These are phyloP conservation scores for Kryptolebias ocellatus DNA, from an alignment of 2,797 vertebrate genomes.

Conservation along the genomic window DNA sequence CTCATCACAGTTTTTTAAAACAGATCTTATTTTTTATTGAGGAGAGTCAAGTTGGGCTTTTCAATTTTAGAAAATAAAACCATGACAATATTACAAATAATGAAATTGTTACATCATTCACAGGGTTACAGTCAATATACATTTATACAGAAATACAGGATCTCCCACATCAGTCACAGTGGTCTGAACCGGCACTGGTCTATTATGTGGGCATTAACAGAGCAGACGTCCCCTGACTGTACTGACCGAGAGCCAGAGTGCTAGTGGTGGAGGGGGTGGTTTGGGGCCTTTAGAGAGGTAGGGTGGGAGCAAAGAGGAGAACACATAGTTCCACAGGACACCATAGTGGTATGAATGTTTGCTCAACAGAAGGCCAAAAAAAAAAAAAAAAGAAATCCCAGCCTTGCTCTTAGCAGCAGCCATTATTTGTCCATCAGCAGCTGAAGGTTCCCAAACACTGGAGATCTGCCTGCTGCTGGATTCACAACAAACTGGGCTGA, in stretches of 20 bases:
- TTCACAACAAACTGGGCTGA: conserved; percentile 30
- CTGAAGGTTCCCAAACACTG: conserved; percentile 35
- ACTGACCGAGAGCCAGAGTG: conserved; percentile 50
- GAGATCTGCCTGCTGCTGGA: conserved; percentile 37
- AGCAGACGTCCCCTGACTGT: conserved; percentile 43
- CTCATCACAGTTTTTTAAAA: conserved; percentile 58
- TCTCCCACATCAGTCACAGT: conserved; percentile 83
- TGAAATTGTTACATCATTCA: conserved; percentile 91
- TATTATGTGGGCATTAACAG: conserved; percentile 49
- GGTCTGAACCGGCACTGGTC: conserved; percentile 76
- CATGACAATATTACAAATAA: conserved; percentile 91
- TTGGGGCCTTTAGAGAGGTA: not conserved
- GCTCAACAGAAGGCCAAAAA: conserved; percentile 32
- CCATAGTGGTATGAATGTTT: conserved; percentile 34
- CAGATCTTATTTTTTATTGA: conserved; percentile 84
- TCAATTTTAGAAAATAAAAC: conserved; percentile 90
- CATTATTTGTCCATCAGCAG: conserved; percentile 57
- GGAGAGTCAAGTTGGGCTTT: conserved; percentile 86
- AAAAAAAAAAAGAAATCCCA: conserved; percentile 10
- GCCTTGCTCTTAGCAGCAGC: conserved; percentile 49
- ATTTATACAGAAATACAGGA: conserved; percentile 87
- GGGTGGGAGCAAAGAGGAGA: conserved; percentile 28
- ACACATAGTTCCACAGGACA: conserved; percentile 16
- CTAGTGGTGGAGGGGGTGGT: conserved; percentile 28
- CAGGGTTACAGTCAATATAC: conserved; percentile 90